A percentile compares a stretch with the other conserved stretches of the same genome.
phyloP scores from a whole-genome alignment of 2,797 vertebrate genomes.

The Anabas testudineus region DNA sequence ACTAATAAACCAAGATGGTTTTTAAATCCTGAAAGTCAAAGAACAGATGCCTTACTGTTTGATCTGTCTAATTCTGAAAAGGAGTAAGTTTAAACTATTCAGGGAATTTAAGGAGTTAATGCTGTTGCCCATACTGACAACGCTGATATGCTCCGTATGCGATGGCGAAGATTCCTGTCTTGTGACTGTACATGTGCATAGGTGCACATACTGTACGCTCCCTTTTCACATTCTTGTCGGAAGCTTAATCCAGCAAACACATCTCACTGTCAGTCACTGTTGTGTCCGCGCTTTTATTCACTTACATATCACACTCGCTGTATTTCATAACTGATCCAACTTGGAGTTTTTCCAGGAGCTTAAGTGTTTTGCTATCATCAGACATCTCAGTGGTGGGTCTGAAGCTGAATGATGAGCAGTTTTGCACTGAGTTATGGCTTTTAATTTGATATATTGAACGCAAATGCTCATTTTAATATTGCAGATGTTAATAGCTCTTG shows the following conservation, averaged over 20 bases:
- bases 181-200: neutral
- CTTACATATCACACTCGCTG: neutral
- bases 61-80: neutral
- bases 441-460: conserved; percentile 18
- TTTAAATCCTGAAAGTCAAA: neutral
- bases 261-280: conserved; percentile 7
- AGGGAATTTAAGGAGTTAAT: neutral
- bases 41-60: neutral
- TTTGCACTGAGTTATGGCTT: conserved; percentile 27
- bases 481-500: conserved; percentile 47
- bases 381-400: conserved; percentile 45
- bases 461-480: conserved; percentile 31
- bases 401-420: conserved; percentile 35
- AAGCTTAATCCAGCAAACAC: conserved; percentile 19
- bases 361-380: conserved; percentile 28
- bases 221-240: conserved; percentile 30
- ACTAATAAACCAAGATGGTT: neutral
- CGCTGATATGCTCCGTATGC: neutral
- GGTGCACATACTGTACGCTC: conserved; percentile 24
- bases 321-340: conserved; percentile 42
- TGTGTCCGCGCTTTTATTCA: conserved; percentile 2
- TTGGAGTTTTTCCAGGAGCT: conserved; percentile 35
- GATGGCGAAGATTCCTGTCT: too few relatives aligned
- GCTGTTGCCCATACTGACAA: neutral
- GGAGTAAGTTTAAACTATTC: neutral